A percentile compares a stretch with the other conserved stretches of the same genome.
phyloP scores from a whole-genome alignment of 2,888 invertebrate species.

The Plagiodera versicolora region DNA sequence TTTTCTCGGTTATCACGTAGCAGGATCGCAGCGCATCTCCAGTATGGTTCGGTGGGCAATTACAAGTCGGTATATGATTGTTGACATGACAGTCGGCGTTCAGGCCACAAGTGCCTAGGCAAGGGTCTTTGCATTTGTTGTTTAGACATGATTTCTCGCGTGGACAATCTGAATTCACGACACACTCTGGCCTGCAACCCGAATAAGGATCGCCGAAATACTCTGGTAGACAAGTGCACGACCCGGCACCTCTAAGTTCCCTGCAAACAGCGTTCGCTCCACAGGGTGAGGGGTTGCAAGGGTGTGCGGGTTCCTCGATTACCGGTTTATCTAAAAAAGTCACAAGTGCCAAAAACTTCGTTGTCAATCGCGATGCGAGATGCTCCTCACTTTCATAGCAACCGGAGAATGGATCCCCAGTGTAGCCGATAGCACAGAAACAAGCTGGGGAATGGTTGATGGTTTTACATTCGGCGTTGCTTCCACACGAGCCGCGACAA shows the following conservation, averaged over 20 bases:
- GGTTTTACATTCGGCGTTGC: slow-evolving; percentile 69
- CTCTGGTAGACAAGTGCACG: slow-evolving; percentile 79
- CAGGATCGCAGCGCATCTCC: slow-evolving; percentile 80
- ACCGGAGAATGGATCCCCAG: slow-evolving; percentile 79
- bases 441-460: slow-evolving; percentile 75
- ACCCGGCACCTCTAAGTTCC: slow-evolving; percentile 77
- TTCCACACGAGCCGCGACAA: slow-evolving; percentile 74
- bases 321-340: slow-evolving; percentile 55
- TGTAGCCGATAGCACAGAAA: slow-evolving; percentile 68
- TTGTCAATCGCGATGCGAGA: background rate
- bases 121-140: slow-evolving; percentile 84
- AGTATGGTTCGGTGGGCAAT: slow-evolving; percentile 71
- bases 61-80: slow-evolving; percentile 81
- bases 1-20: slow-evolving; percentile 55
- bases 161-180: slow-evolving; percentile 83
- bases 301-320: slow-evolving; percentile 59
- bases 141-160: slow-evolving; percentile 76
- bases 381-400: slow-evolving; percentile 59
- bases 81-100: slow-evolving; percentile 81
- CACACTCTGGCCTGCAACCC: slow-evolving; percentile 85
- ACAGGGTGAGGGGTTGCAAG: slow-evolving; percentile 84
- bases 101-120: slow-evolving; percentile 78
- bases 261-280: slow-evolving; percentile 84
- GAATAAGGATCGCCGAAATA: slow-evolving; percentile 86
- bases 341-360: background rate